phyloP scores from a whole-genome alignment of 2,888 invertebrate genomes.

The Erebia ligea region DNA sequence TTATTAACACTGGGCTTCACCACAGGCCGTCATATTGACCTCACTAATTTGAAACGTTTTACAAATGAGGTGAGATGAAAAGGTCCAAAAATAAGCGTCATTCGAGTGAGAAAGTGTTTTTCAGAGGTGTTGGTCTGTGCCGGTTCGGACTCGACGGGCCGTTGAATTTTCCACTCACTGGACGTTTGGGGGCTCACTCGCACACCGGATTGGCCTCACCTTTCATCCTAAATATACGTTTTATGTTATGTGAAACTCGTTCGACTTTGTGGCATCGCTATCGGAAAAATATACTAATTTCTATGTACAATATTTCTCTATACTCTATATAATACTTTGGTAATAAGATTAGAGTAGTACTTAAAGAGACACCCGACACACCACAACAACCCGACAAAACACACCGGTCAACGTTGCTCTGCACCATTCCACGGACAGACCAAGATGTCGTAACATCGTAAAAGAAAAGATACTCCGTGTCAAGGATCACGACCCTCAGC shows the following conservation, averaged over 20 bases:
- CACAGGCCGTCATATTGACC: background rate
- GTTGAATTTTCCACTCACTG: conserved; percentile 81
- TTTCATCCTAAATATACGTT: conserved; percentile 62
- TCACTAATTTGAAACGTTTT: conserved; percentile 50
- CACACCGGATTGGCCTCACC: conserved; percentile 77
- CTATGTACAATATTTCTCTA: background rate
- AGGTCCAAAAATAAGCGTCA: conserved; percentile 80
- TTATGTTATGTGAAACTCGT: conserved; percentile 37
- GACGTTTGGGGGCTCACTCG: conserved; percentile 63
- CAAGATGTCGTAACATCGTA: too few species aligned
- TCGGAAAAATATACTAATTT: background rate
- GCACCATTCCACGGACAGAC: too few species aligned
- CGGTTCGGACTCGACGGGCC: conserved; percentile 77
- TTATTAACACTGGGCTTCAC: background rate
- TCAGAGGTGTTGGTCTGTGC: conserved; percentile 80
- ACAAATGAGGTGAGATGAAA: conserved; percentile 76
- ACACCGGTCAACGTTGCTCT: too few species aligned
- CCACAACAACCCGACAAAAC: too few species aligned
- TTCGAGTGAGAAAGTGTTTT: conserved; percentile 77
- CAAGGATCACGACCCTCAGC: too few species aligned
- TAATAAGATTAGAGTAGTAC: too few species aligned
- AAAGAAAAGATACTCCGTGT: too few species aligned
- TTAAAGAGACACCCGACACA: too few species aligned
- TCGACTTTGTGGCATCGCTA: conserved; percentile 19
- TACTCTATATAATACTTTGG: background rate